Base-by-base conservation (phyloP, 2,888 invertebrate species). In the Endomychus coccineus region DNA sequence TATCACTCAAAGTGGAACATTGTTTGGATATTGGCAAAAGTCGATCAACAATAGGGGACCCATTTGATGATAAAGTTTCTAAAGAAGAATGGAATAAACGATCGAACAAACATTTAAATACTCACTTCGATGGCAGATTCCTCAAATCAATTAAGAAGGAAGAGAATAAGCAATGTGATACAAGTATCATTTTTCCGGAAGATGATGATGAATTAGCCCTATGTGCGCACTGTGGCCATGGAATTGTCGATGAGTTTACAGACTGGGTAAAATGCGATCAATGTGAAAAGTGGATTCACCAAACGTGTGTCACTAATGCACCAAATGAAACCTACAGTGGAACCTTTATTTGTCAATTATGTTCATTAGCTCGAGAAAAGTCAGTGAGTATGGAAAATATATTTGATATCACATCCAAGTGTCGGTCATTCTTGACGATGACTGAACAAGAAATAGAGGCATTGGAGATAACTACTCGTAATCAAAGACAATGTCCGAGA, bases 61-160 rank as follows among this genome's bases (percentile, higher is more conserved):
- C n/a, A n/a, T n/a, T 7, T 19, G n/a, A 30, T 15, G 32, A 35
- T 11, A 17, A 24, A 19, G 4, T 27, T 9, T n/a, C 30, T 5
- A 32, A 39, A 40, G 36, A 41, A 30, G 13, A 11, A 3, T 43
- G 40, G 34, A 31, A 30, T 3, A 39, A 31, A 39, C 29, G 30
- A 22, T 4, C 2, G 7, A 17, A 29, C 21, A 10, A 2, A 19
- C n/a, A n/a, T n/a, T n/a, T n/a, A n/a, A n/a, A n/a, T n/a, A n/a
- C n/a, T n/a, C n/a, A n/a, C n/a, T n/a, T n/a, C n/a, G n/a, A n/a
- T n/a, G n/a, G n/a, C n/a, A n/a, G n/a, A n/a, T n/a, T n/a, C n/a
- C n/a, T n/a, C n/a, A n/a, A n/a, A n/a, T n/a, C n/a, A n/a, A n/a
- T n/a, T n/a, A 19, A 7, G 19, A 19, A 19, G 7, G 19, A 7